A percentile compares a stretch with the other conserved stretches of the same genome.
Evolutionary conservation across 1,140 invertebrate species (phyloP).

Genomic region (Aricia agestis): DNA sequence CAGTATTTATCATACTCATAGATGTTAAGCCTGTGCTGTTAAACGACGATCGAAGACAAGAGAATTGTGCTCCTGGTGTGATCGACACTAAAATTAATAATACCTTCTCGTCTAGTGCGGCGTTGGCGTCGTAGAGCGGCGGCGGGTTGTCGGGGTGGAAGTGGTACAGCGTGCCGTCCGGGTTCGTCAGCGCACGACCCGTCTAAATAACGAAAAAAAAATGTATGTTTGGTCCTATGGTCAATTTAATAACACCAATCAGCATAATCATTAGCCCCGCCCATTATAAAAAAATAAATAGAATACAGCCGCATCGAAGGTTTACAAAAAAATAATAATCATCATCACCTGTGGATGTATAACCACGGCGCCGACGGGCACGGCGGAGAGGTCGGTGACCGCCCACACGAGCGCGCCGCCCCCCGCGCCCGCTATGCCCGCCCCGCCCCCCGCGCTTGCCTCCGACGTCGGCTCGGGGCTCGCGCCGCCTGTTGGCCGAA

Average conservation of each 20-base stretch:
- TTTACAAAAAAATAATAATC: background rate
- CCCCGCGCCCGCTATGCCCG: slow-evolving; percentile 11
- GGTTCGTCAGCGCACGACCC: slow-evolving; percentile 60
- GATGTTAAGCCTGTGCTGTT: too few species aligned
- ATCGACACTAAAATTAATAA: background rate
- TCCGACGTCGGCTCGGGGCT: slow-evolving; percentile 42
- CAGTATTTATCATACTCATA: too few species aligned
- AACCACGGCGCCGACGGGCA: slow-evolving; percentile 89
- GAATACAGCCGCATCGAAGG: too few species aligned
- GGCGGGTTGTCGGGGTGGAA: slow-evolving; percentile 66
- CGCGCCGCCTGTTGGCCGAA: slow-evolving; percentile 38
- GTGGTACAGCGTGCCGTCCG: slow-evolving; percentile 63
- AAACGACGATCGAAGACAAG: too few species aligned
- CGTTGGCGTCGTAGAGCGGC: slow-evolving; percentile 36
- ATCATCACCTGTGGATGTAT: slow-evolving; percentile 88
- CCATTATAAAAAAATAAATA: too few species aligned
- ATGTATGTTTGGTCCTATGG: too few species aligned
- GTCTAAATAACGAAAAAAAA: slow-evolving; percentile 40
- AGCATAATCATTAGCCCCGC: too few species aligned
- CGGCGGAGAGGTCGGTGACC: slow-evolving; percentile 87
- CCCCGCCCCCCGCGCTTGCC: slow-evolving; percentile 35
- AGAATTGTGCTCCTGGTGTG: too few species aligned
- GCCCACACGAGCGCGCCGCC: slow-evolving; percentile 83
- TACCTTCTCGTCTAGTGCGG: background rate
- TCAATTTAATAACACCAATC: too few species aligned